Evolutionary conservation across 2,797 vertebrate species (phyloP).

Genomic region (Brachymystax lenok): DNA sequence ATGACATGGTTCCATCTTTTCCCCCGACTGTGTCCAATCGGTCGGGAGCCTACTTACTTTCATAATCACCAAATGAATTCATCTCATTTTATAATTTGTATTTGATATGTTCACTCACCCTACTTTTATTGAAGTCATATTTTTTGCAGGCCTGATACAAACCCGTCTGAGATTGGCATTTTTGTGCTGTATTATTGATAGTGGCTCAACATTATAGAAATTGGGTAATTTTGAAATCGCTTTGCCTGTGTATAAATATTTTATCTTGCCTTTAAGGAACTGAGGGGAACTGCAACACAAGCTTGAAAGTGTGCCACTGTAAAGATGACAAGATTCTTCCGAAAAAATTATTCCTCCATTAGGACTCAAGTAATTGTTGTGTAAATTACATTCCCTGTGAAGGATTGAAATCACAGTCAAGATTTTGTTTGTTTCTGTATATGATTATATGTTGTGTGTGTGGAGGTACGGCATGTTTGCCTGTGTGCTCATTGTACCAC

Average conservation of each 20-base stretch:
- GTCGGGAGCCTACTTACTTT: slow-evolving; percentile 12
- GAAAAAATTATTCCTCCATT: too few relatives aligned
- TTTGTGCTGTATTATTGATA: neutral
- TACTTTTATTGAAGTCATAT: neutral
- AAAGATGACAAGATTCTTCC: too few relatives aligned
- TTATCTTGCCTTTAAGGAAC: neutral
- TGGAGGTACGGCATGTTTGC: neutral
- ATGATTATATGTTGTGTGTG: too few relatives aligned
- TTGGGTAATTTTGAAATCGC: neutral
- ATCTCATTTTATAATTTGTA: slow-evolving; percentile 25
- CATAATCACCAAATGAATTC: slow-evolving; percentile 30
- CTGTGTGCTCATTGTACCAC: too few relatives aligned
- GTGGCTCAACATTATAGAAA: neutral
- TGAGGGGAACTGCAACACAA: too few relatives aligned
- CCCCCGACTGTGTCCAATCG: slow-evolving; percentile 32
- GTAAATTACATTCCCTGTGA: too few relatives aligned
- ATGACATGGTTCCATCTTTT: slow-evolving; percentile 30
- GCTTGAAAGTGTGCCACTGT: too few relatives aligned
- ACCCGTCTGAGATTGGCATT: neutral
- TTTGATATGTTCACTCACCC: slow-evolving; percentile 9
- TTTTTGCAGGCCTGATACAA: too few relatives aligned
- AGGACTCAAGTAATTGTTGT: too few relatives aligned
- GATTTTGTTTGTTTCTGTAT: neutral
- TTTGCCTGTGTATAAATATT: neutral
- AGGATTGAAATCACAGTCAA: too few relatives aligned